Base-by-base conservation (phyloP, 2,888 invertebrate species). In the Dimorphilus gyrociliatus region DNA sequence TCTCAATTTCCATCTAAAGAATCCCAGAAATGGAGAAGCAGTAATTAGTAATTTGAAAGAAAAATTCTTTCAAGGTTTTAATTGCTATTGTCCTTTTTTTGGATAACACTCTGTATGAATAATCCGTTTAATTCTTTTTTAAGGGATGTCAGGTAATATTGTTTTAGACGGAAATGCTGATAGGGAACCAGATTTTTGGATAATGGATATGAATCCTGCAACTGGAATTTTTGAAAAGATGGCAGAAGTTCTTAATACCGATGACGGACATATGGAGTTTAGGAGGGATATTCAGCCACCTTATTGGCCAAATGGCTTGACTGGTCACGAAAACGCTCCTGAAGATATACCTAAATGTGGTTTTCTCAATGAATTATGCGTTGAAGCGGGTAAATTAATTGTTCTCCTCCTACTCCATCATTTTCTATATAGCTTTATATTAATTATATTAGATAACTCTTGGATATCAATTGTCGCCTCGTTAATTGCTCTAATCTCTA, bases 151-250 rank as follows among this genome's bases (percentile, higher is more conserved):
- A 2, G 54, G 54, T 1, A 46, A 34, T 23, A 50, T 54, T 3
- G 39, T 46, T n/a, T 41, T 54, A 4, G 53, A 54, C 32, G 24
- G 29, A n/a, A 46, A 50, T 31, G 54, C 50, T 4, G 53, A 54
- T 39, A 29, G 53, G 19, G 46, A 49, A 28, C 54, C 54, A 12
- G 49, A 51, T 32, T 53, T 50, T 32, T 50, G 50, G 51, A 24
- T 52, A 7, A 46, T 47, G 41, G 50, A 47, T 29, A 37, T 51
- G 34, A 36, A 39, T 14, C 16, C 31, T 2, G 18, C 5, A 17
- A 37, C 32, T 24, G 41, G 41, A 3, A 23, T 23, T 15, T 40
- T 38, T 18, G 19, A 36, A 12, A 30, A 30, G 19, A 23, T 41
- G 1, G 38, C 40, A 14, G 38, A 38, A 21, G 26, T 33, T 7